A percentile compares a stretch with the other conserved stretches of the same genome.
Conservation (phyloP, 2,797 vertebrate species). For the Momotus momota region DNA sequence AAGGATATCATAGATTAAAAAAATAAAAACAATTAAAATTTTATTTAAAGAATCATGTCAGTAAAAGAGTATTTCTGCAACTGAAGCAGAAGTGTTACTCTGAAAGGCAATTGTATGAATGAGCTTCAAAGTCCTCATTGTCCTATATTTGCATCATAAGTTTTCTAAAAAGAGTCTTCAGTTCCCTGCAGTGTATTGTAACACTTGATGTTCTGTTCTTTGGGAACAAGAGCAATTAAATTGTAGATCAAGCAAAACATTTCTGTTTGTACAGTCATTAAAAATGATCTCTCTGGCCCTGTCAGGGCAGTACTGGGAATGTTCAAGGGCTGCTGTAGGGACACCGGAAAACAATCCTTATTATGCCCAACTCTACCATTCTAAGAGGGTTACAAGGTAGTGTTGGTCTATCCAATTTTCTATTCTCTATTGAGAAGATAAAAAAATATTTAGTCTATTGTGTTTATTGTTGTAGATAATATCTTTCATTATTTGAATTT, state of each 20-base stretch:
- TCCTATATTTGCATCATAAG: constrained; percentile 4
- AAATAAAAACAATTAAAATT: neutral
- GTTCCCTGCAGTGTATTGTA: neutral
- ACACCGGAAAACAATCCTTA: neutral
- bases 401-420: neutral
- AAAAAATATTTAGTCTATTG: neutral
- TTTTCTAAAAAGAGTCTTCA: constrained; percentile 28
- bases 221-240: constrained; percentile 45
- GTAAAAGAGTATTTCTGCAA: neutral
- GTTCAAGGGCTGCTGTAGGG: neutral
- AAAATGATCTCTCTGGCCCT: constrained; percentile 11
- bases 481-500: neutral
- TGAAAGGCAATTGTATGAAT: constrained; percentile 1
- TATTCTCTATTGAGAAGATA: neutral
- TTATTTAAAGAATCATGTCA: neutral
- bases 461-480: neutral
- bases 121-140: constrained; percentile 16
- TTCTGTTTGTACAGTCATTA: constrained; percentile 30
- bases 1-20: neutral
- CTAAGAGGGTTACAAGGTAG: neutral
- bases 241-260: constrained; percentile 16
- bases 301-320: neutral
- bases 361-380: neutral
- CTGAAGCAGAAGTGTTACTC: neutral
- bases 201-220: constrained; percentile 22